Evolutionary conservation across 2,113 vertebrate species (phyloP), one percentile per base, ranked within the genome.

Genomic region (Odontophorus gujanensis): DNA sequence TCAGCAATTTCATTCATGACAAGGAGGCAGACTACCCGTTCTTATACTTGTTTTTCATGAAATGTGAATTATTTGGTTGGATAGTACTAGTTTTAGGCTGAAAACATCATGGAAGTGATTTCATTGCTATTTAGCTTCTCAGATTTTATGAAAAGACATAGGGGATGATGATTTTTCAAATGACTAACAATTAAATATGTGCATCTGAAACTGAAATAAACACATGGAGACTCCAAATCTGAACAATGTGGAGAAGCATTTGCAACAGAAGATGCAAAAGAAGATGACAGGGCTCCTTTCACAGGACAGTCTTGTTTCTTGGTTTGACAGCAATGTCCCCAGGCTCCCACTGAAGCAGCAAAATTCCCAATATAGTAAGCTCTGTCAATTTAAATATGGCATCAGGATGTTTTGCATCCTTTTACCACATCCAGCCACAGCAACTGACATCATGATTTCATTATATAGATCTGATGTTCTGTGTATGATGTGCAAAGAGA

Each of bases 301-400:
- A 47, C n/a, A 82, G 84, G 71, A 48, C 45, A 85, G 1, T 85
- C 81, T 89, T 68, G 63, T 63, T 87, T 68, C 84, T 86, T 87
- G 63, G 18, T 90, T 96, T 96, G 95, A 96, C 93, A 96, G 81
- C 74, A 42, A 10, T 80, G 51, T 96, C 96, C 91, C 48, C 7
- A 1, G 92, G 96, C 93, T 96, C 86, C 47, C 92, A 84, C 50
- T 77, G 85, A 95, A 88, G 93, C 50, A 89, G 92, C 79, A 86
- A 68, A 93, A 4, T 30, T 96, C 92, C 86, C 79, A 91, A 92
- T 96, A 91, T 96, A 97, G 96, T 88, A 96, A 91, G 72, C 34
- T 36, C 62, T 93, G 95, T 96, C 96, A 96, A 88, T 95, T 96
- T 93, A 92, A 92, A 94, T 97, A 92, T 18, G 6, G 71, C 66